A percentile compares a stretch with the other conserved stretches of the same genome.
Conservation (phyloP, 2,888 invertebrate species). For the Octonoba sinensis region DNA sequence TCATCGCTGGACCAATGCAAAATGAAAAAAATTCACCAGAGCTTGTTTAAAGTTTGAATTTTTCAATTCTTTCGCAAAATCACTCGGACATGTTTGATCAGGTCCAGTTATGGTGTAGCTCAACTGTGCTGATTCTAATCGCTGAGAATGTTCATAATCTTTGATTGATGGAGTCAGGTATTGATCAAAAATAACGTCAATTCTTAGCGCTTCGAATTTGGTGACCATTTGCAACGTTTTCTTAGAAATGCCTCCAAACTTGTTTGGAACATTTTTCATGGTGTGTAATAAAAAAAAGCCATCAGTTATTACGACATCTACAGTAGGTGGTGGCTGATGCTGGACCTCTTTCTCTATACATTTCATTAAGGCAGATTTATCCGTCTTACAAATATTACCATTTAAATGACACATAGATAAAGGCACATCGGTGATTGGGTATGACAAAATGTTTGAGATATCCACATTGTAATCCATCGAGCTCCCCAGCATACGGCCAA, state of each 20-base stretch:
- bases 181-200: neutral
- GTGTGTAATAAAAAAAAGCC: neutral
- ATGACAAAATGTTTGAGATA: neutral
- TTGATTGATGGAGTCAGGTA: neutral
- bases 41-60: slow-evolving; percentile 2
- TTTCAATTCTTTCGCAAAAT: slow-evolving; percentile 2
- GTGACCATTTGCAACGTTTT: slow-evolving; percentile 3
- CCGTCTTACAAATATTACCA: slow-evolving; percentile 1
- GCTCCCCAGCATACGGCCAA: neutral
- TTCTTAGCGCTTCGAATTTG: neutral
- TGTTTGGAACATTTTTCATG: slow-evolving; percentile 1
- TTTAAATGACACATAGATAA: neutral
- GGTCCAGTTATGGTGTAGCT: too few relatives aligned
- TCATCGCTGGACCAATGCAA: too few relatives aligned
- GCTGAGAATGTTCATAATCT: too few relatives aligned
- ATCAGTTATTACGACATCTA: neutral
- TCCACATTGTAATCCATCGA: neutral
- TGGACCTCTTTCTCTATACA: neutral
- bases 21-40: neutral
- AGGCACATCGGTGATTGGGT: neutral
- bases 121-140: too few relatives aligned
- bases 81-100: neutral
- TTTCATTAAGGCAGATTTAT: neutral
- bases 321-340: neutral
- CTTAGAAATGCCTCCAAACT: neutral